Evolutionary conservation across 2,797 vertebrate genomes (phyloP).

Genomic region (Rhadinocentrus ornatus): DNA sequence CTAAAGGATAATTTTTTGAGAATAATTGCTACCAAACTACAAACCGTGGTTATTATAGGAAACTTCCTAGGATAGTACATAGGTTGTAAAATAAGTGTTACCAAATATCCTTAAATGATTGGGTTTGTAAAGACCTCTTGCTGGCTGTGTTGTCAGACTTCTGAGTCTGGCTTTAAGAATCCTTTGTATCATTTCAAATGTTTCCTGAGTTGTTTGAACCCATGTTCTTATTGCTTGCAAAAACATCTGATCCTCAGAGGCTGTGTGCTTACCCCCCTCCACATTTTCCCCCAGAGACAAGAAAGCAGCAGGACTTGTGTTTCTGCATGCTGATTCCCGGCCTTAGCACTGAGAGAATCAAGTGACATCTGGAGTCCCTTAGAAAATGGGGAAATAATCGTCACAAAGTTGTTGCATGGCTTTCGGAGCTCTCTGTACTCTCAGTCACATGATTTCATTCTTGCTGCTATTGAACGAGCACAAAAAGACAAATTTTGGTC

Average conservation of each 20-base stretch:
- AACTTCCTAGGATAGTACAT: too few species aligned
- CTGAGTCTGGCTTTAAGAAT: slow-evolving; percentile 61
- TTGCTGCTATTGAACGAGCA: slow-evolving; percentile 80
- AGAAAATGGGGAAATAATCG: slow-evolving; percentile 35
- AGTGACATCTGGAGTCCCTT: slow-evolving; percentile 37
- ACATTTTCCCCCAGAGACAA: background rate
- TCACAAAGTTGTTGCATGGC: slow-evolving; percentile 57
- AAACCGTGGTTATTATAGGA: background rate
- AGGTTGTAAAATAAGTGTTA: slow-evolving; percentile 12
- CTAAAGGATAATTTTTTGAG: too few species aligned
- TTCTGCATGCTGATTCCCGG: slow-evolving; percentile 66
- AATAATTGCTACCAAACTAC: slow-evolving; percentile 1
- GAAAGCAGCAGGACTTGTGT: slow-evolving; percentile 50
- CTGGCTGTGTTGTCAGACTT: slow-evolving; percentile 55
- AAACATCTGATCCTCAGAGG: slow-evolving; percentile 37
- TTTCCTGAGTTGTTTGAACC: slow-evolving; percentile 59
- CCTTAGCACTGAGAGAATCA: slow-evolving; percentile 52
- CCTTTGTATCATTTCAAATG: slow-evolving; percentile 53
- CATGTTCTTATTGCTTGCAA: slow-evolving; percentile 49
- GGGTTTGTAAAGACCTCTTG: background rate
- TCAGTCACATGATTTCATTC: slow-evolving; percentile 66
- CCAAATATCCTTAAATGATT: slow-evolving; percentile 5
- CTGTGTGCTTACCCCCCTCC: slow-evolving; percentile 32
- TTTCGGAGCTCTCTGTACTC: slow-evolving; percentile 62
- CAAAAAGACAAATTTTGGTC: slow-evolving; percentile 70